Evolutionary conservation across 2,888 invertebrate genomes (phyloP).

Genomic region (Diplolepis rosae): DNA sequence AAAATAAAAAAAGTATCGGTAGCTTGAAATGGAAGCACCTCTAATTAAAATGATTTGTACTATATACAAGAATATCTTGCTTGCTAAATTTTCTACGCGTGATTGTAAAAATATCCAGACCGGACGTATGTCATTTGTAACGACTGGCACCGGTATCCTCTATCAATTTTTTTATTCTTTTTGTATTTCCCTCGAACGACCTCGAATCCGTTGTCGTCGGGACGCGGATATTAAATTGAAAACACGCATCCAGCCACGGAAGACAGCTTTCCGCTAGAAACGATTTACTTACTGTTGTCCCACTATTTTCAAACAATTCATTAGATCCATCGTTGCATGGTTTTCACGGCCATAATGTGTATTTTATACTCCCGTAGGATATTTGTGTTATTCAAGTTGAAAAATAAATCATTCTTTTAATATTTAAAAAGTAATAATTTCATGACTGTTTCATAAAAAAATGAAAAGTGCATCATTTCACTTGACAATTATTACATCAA

Average conservation of each 20-base stretch:
- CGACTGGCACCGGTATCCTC: conserved; percentile 8
- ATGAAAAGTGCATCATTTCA: too few species aligned
- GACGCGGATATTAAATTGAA: conserved; percentile 24
- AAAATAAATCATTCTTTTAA: too few species aligned
- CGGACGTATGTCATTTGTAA: conserved; percentile 20
- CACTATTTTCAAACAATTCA: conserved; percentile 15
- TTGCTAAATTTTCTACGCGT: neutral
- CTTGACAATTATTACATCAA: too few species aligned
- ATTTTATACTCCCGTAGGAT: conserved; percentile 20
- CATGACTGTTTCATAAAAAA: too few species aligned
- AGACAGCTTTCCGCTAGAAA: conserved; percentile 25
- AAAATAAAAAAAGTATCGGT: neutral
- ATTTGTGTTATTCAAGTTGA: neutral
- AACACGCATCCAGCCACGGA: conserved; percentile 16
- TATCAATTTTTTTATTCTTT: conserved; percentile 15
- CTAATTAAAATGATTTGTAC: conserved; percentile 3
- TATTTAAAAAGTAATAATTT: too few species aligned
- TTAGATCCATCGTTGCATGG: conserved; percentile 5
- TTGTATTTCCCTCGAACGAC: conserved; percentile 14
- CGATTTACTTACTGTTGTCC: conserved; percentile 2
- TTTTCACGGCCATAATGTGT: conserved; percentile 9
- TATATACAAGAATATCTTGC: neutral
- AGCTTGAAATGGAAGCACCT: neutral
- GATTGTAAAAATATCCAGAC: conserved; percentile 1
- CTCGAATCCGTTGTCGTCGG: conserved; percentile 23